Evolutionary conservation across 2,888 invertebrate species (phyloP), one percentile per base, ranked within the genome.

Genomic region (Pollenia amentaria): DNA sequence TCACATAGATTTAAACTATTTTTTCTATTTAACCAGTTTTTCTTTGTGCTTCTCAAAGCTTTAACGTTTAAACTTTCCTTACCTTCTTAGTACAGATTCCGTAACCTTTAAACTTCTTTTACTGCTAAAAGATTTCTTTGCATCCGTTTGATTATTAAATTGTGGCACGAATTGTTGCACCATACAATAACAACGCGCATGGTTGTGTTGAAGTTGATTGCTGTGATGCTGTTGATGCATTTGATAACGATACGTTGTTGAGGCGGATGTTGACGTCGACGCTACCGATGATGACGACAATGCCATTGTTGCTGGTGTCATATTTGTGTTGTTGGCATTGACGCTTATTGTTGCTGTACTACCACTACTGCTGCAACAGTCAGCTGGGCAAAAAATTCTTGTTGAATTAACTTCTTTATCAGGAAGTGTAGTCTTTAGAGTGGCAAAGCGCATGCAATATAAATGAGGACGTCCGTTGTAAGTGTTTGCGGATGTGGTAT

Each of bases 381-480:
- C 83, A 8, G 65, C 44, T 55, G 64, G 72, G 11, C 86, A 83
- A 72, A 40, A 80, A 16, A 48, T 83, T 11, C 10, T 79, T 0
- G 38, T 57, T 2, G 57, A 44, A 65, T 44, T 80, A 14, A 18
- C 51, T 51, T 84, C 83, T 16, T 80, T 84, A 21, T 83, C 80
- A 18, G 82, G 42, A 16, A 60, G 16, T 70, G 88, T 44, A 1
- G 91, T 89, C 69, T 89, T 90, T 7, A 91, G 73, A 11, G 91
- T 91, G 3, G 90, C 90, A 42, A 90, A 90, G 29, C 91, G 88
- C 91, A 91, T 91, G 76, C 91, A 90, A 76, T 91, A 91, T 2
- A 91, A 83, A 85, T 91, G 91, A 0, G 90, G 89, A 1, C 91
- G 87, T 2, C 91, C 91, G 18, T 89, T 89, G 64, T 87, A 88